Percentiles rank a stretch among this genome's conserved stretches.
Evolutionary conservation across 2,888 invertebrate species (phyloP).

Genomic region (Tipula confusa): DNA sequence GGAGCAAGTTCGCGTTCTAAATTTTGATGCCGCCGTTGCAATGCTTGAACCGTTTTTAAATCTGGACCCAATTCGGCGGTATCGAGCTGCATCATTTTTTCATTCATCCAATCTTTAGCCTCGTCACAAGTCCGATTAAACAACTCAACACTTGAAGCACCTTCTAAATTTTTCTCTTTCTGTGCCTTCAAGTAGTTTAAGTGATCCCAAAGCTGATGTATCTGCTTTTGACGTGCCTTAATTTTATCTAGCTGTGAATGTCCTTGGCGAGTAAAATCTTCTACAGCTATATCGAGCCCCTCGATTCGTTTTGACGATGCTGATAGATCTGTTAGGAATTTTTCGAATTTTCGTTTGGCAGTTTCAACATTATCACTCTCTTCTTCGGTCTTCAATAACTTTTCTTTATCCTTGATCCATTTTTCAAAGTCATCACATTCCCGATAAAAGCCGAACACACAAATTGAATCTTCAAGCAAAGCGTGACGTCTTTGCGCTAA

Average conservation of each 20-base stretch:
- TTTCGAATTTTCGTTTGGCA: constrained; percentile 93
- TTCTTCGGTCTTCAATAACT: constrained; percentile 77
- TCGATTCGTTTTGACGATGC: constrained; percentile 90
- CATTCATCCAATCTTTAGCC: constrained; percentile 95
- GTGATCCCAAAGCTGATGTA: constrained; percentile 84
- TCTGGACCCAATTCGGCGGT: constrained; percentile 74
- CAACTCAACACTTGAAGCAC: constrained; percentile 88
- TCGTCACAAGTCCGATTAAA: constrained; percentile 96
- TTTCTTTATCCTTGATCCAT: constrained; percentile 96
- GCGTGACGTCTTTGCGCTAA: constrained; percentile 76
- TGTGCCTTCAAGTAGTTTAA: constrained; percentile 80
- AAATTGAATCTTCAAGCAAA: constrained; percentile 85
- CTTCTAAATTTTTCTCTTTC: constrained; percentile 87
- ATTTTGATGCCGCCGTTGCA: constrained; percentile 88
- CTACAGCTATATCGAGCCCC: constrained; percentile 80
- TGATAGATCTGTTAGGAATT: constrained; percentile 91
- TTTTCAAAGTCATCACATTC: constrained; percentile 97
- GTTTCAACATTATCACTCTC: constrained; percentile 84
- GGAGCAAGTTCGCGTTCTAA: constrained; percentile 92
- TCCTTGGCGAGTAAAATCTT: constrained; percentile 76
- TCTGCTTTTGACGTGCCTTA: constrained; percentile 69
- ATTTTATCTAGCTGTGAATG: constrained; percentile 83
- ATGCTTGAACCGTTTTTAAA: constrained; percentile 82
- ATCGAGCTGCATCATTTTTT: constrained; percentile 88
- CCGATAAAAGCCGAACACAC: constrained; percentile 86